Evolutionary conservation across 2,888 invertebrate species (phyloP).

Genomic region (Venustoraphidia nigricollis): DNA sequence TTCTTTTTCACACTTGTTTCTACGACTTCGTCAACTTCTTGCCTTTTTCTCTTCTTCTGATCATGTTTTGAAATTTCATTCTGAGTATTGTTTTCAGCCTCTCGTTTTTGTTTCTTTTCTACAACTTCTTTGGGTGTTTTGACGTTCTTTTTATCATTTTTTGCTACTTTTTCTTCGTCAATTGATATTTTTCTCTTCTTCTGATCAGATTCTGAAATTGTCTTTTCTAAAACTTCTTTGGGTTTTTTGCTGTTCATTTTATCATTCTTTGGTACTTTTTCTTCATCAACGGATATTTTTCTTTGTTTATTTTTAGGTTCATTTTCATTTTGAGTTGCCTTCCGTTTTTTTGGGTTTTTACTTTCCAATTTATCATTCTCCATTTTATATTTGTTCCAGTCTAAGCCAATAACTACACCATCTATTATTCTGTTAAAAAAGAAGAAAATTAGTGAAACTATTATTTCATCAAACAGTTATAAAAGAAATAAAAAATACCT

Average conservation of each 20-base stretch:
- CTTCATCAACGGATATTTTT: conserved; percentile 7
- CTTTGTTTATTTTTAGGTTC: conserved; percentile 9
- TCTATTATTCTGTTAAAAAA: conserved; percentile 11
- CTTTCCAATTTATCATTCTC: conserved; percentile 10
- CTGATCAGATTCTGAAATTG: no score
- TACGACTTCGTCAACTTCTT: conserved; percentile 16
- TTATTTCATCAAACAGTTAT: neutral
- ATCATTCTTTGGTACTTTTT: conserved; percentile 15
- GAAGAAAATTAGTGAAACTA: neutral
- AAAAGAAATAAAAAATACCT: conserved; percentile 14
- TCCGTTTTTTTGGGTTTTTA: conserved; percentile 14
- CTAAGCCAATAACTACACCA: conserved; percentile 8
- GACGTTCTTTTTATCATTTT: conserved; percentile 14
- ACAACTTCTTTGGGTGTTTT: conserved; percentile 9
- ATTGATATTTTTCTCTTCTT: conserved; percentile 8
- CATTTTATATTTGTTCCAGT: no score
- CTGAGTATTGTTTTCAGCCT: conserved; percentile 2
- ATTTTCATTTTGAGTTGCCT: conserved; percentile 6
- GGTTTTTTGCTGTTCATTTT: conserved; percentile 12
- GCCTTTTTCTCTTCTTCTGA: no score
- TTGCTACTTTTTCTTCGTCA: conserved; percentile 12
- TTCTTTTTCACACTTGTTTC: conserved; percentile 16
- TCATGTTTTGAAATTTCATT: neutral
- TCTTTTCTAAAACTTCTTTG: no score
- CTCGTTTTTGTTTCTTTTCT: conserved; percentile 6